Conservation (phyloP, 2,888 invertebrate genomes). For the Litoditis marina region DNA sequence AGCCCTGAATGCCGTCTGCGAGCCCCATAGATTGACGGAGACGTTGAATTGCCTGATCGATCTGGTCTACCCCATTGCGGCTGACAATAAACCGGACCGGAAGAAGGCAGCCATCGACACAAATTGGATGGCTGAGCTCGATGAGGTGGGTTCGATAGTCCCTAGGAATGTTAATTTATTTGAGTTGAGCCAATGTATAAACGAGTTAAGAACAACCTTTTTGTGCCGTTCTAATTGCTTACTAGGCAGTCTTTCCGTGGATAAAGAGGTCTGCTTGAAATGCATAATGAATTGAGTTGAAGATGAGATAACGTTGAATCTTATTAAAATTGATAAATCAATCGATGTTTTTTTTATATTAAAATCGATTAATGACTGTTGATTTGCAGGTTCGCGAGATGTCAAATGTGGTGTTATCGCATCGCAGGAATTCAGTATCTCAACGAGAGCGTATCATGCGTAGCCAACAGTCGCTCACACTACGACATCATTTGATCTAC, state of each 20-base stretch:
- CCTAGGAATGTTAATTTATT: neutral
- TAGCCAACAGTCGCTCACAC: neutral
- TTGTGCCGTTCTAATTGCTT: too few species aligned
- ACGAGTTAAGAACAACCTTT: too few species aligned
- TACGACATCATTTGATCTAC: conserved; percentile 29
- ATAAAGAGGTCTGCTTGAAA: too few species aligned
- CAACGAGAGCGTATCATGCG: neutral
- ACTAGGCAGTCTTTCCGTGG: too few species aligned
- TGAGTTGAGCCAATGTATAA: too few species aligned
- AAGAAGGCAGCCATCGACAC: neutral
- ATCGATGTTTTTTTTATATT: too few species aligned
- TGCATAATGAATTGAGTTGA: too few species aligned
- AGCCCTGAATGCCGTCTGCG: conserved; percentile 21
- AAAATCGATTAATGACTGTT: too few species aligned
- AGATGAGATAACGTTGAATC: too few species aligned
- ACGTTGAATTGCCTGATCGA: conserved; percentile 19
- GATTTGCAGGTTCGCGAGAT: too few species aligned
- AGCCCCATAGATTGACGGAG: conserved; percentile 24
- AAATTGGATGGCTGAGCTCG: conserved; percentile 3
- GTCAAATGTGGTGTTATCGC: too few species aligned
- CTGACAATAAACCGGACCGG: conserved; percentile 3
- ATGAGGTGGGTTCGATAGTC: conserved; percentile 7
- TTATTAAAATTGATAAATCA: too few species aligned
- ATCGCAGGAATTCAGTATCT: neutral
- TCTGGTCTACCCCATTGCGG: conserved; percentile 17